These are phyloP conservation scores for Mythimna ferrago DNA, from an alignment of 2,888 invertebrate genomes.

Conservation along the genomic window DNA sequence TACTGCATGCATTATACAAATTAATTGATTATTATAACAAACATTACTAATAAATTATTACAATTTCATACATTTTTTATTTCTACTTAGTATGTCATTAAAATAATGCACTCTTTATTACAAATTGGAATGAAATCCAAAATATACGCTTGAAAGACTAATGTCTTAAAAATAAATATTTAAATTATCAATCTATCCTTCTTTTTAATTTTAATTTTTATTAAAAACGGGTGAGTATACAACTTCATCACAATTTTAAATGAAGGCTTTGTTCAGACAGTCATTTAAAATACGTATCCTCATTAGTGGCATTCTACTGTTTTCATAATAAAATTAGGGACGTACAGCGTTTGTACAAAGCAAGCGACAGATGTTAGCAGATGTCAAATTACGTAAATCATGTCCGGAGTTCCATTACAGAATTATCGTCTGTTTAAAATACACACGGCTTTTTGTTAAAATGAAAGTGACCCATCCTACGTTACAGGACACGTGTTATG, in stretches of 20 bases:
- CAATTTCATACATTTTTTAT: too few relatives aligned
- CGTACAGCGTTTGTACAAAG: conserved; percentile 7
- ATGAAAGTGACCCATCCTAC: not conserved
- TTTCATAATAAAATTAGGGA: conserved; percentile 12
- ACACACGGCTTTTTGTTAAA: not conserved
- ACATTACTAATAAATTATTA: too few relatives aligned
- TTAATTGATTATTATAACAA: too few relatives aligned
- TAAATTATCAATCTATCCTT: too few relatives aligned
- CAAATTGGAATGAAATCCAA: not conserved
- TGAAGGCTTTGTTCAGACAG: not conserved
- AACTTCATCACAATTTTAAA: conserved; percentile 12
- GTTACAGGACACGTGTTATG: too few relatives aligned
- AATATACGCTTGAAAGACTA: not conserved
- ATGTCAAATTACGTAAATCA: conserved; percentile 25
- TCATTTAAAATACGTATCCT: conserved; percentile 11
- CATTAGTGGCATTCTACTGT: conserved; percentile 11
- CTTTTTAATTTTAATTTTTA: not conserved
- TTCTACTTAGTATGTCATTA: not conserved
- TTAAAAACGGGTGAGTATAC: not conserved
- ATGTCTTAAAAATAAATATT: not conserved
- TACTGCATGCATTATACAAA: too few relatives aligned
- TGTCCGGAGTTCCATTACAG: not conserved
- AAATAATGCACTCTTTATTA: not conserved
- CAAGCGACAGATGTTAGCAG: conserved; percentile 43
- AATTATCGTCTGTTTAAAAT: conserved; percentile 10